These are phyloP conservation scores for Dreissena rostriformis DNA, from an alignment of 1,140 invertebrate genomes.

Conservation along the genomic window DNA sequence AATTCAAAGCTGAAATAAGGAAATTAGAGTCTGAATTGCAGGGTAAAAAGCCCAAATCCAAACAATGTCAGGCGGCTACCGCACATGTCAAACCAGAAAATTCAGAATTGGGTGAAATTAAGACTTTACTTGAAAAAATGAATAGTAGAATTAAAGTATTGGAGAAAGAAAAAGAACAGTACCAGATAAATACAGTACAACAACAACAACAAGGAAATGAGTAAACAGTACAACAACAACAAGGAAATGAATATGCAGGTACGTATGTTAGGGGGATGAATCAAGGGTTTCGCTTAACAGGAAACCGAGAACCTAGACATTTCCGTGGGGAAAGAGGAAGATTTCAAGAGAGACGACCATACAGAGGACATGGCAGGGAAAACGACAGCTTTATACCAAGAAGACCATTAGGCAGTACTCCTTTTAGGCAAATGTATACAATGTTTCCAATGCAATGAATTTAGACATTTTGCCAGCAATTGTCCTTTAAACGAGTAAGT, in stretches of 20 bases:
- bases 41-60: background rate
- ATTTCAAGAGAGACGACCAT: background rate
- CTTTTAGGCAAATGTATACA: background rate
- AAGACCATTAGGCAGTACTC: background rate
- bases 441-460: background rate
- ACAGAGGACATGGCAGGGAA: background rate
- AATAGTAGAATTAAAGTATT: background rate
- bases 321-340: background rate
- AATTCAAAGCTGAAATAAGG: background rate
- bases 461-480: background rate
- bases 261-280: background rate
- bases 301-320: background rate
- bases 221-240: background rate
- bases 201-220: background rate
- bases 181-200: background rate
- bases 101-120: background rate
- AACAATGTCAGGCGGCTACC: background rate
- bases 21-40: background rate
- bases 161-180: background rate
- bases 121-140: background rate
- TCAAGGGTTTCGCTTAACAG: background rate
- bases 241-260: background rate
- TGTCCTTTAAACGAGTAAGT: constrained; percentile 3
- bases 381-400: background rate
- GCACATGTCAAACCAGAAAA: background rate